A percentile compares a stretch with the other conserved stretches of the same genome.
Conservation (phyloP, 53 echinoderm and acorn worm genomes). For the Echinometra lucunter region DNA sequence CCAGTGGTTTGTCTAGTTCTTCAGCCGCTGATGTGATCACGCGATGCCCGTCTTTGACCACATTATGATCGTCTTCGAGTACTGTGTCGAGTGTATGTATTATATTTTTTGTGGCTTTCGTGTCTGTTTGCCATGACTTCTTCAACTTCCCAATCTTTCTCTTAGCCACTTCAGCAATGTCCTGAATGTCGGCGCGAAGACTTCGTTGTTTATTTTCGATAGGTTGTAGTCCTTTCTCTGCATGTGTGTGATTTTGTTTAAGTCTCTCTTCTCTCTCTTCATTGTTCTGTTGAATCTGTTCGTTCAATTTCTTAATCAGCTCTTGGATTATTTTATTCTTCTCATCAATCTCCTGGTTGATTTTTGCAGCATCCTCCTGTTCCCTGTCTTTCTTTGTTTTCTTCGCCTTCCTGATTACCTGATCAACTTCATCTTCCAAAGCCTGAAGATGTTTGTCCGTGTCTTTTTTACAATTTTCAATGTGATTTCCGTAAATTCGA, state of each 20-base stretch:
- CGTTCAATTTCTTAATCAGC: background rate
- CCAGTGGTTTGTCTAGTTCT: background rate
- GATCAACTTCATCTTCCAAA: background rate
- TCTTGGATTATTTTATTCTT: background rate
- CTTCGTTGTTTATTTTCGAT: background rate
- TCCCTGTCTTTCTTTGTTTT: background rate
- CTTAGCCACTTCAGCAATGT: background rate
- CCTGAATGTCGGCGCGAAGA: background rate
- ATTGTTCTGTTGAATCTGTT: background rate
- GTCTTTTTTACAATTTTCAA: background rate
- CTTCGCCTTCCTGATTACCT: background rate
- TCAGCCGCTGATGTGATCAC: background rate
- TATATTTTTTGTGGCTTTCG: background rate
- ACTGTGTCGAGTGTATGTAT: background rate
- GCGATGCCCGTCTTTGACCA: background rate
- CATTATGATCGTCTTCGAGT: background rate
- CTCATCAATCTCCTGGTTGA: background rate
- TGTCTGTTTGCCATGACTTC: background rate
- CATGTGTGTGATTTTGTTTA: background rate
- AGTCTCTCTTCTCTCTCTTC: background rate
- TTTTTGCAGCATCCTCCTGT: background rate
- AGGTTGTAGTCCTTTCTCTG: background rate
- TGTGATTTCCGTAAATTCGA: background rate
- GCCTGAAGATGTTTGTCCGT: background rate
- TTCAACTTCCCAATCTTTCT: background rate